These are phyloP conservation scores for Selenia dentaria DNA, from an alignment of 2,888 invertebrate genomes.

Conservation along the genomic window DNA sequence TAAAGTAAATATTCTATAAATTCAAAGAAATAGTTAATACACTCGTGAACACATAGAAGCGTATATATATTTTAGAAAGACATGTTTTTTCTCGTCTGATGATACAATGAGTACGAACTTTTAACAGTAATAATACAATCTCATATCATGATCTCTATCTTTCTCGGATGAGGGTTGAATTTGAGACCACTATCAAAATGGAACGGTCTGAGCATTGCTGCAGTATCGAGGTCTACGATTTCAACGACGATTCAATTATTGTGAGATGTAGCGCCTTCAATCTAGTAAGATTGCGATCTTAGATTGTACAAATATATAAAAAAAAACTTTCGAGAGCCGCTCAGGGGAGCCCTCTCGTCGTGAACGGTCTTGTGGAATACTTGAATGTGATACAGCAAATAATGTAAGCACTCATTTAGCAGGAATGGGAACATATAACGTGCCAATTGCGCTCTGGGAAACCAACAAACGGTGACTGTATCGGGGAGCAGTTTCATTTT, in stretches of 20 bases:
- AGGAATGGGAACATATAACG: conserved; percentile 41
- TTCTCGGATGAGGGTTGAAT: too few relatives aligned
- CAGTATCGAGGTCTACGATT: conserved; percentile 36
- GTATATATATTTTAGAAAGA: too few relatives aligned
- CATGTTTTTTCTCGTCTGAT: too few relatives aligned
- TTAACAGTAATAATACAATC: too few relatives aligned
- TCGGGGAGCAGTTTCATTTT: conserved; percentile 74
- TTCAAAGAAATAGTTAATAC: too few relatives aligned
- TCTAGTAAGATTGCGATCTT: conserved; percentile 41
- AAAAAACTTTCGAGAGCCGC: conserved; percentile 10
- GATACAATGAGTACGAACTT: too few relatives aligned
- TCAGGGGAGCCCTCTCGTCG: neutral
- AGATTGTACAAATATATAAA: conserved; percentile 29
- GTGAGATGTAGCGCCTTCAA: conserved; percentile 34
- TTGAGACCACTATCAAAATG: neutral
- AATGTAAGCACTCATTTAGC: conserved; percentile 35
- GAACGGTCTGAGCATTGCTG: conserved; percentile 30
- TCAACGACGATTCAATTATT: conserved; percentile 50
- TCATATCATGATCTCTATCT: too few relatives aligned
- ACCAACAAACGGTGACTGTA: conserved; percentile 59
- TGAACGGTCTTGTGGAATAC: neutral
- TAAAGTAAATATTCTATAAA: too few relatives aligned
- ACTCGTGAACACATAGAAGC: too few relatives aligned
- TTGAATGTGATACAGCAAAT: conserved; percentile 15
- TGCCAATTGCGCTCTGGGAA: conserved; percentile 33